Conservation (phyloP, 2,113 vertebrate species). For the Nycticebus coucang region DNA sequence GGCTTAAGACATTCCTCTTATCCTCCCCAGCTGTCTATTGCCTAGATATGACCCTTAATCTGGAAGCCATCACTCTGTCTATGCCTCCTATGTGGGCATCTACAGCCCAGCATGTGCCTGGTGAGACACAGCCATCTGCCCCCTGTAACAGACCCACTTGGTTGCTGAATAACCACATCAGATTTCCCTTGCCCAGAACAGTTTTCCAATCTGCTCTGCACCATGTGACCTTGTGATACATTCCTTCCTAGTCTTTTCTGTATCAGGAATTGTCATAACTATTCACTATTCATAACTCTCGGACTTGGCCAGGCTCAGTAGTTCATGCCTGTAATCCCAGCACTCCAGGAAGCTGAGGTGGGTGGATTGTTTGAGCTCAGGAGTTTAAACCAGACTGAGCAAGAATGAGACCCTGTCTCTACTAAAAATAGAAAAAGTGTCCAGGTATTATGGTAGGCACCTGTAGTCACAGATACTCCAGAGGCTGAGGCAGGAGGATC, state of each 20-base stretch:
- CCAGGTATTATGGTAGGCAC: too few relatives aligned
- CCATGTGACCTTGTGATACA: neutral
- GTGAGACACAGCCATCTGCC: neutral
- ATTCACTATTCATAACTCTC: too few relatives aligned
- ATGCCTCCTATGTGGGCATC: neutral
- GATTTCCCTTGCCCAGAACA: neutral
- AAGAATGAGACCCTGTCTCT: too few relatives aligned
- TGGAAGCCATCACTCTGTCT: neutral
- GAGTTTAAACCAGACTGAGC: too few relatives aligned
- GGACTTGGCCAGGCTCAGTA: too few relatives aligned
- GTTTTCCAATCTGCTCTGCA: neutral
- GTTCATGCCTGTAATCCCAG: too few relatives aligned
- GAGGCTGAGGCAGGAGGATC: too few relatives aligned
- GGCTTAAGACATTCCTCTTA: neutral
- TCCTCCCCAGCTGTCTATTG: neutral
- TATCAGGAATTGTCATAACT: neutral
- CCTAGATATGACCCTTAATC: neutral
- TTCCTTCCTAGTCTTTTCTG: neutral
- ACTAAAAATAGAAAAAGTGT: too few relatives aligned
- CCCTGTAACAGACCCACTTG: neutral
- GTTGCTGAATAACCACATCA: neutral
- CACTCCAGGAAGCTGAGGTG: too few relatives aligned
- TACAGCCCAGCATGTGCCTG: neutral
- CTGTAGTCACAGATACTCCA: too few relatives aligned
- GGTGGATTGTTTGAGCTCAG: too few relatives aligned